Evolutionary conservation across 2,113 vertebrate species (phyloP), one percentile per base, ranked within the genome.

Genomic region (Amphiprion ocellaris): DNA sequence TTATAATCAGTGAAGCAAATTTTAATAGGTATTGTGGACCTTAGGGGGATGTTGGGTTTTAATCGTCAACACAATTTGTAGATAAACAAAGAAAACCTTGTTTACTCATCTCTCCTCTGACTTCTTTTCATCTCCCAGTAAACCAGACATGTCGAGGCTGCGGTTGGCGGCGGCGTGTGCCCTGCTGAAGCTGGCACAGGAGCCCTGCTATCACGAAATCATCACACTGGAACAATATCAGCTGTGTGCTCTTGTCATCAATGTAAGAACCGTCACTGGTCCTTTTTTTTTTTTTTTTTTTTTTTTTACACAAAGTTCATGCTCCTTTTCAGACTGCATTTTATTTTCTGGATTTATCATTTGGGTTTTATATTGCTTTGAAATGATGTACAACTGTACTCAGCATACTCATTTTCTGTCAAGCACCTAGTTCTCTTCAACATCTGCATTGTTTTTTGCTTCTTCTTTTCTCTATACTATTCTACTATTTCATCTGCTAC

Each of bases 161-260:
- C 94, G 98, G 58, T 94, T 99, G 79, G 98, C 98, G 53, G 98
- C 98, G 14, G 97, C 96, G 4, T 97, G 96, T 71, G 97, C 98
- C 55, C 92, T 99, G 89, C 95, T 99, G 89, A 98, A 98, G 90
- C 91, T 99, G 84, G 97, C 98, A 21, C 98, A 99, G 86, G 98
- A 99, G 77, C 98, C 98, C 15, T 99, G 98, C 90, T 99, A 99
- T 84, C 98, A 99, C 11, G 97, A 99, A 95, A 99, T 99, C 92
- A 97, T 99, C 93, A 99, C 97, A 0, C 92, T 99, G 91, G 98
- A 99, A 87, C 98, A 99, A 44, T 99, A 99, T 87, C 98, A 99
- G 90, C 96, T 99, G 24, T 99, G 98, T 68, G 96, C 97, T 0
- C 94, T 99, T 24, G 98, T 98, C 86, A 98, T 99, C 91, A 99